These are phyloP conservation scores for Cosmia pyralina DNA, from an alignment of 2,888 invertebrate species.

Conservation along the genomic window DNA sequence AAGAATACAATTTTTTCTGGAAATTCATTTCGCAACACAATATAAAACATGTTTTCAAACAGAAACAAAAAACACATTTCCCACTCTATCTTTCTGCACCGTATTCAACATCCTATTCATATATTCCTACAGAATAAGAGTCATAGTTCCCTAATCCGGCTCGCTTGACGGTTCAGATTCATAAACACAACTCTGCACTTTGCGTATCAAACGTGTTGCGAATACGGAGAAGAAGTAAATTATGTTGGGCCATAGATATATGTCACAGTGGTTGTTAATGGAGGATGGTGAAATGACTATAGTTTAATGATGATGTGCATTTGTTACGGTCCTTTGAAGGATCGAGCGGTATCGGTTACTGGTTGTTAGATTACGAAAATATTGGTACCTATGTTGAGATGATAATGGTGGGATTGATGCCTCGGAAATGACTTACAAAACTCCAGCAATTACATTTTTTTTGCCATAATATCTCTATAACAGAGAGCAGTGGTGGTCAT, in stretches of 20 bases:
- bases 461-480: too few relatives aligned
- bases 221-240: constrained; percentile 32
- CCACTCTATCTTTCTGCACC: background rate
- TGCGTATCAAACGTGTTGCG: constrained; percentile 40
- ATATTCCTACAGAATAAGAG: background rate
- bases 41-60: too few relatives aligned
- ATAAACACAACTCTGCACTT: constrained; percentile 52
- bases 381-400: too few relatives aligned
- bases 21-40: background rate
- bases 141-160: constrained; percentile 15
- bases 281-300: constrained; percentile 39
- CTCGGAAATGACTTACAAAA: too few relatives aligned
- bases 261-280: constrained; percentile 41
- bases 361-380: constrained; percentile 24
- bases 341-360: constrained; percentile 19
- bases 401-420: background rate
- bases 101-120: background rate
- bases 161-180: constrained; percentile 19
- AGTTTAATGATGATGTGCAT: constrained; percentile 50
- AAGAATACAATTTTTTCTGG: background rate
- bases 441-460: background rate
- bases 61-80: background rate
- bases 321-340: constrained; percentile 43
- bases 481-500: too few relatives aligned
- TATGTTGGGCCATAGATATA: constrained; percentile 30